Base-by-base conservation (phyloP, 2,888 invertebrate species). In the Nasonia oneida region DNA sequence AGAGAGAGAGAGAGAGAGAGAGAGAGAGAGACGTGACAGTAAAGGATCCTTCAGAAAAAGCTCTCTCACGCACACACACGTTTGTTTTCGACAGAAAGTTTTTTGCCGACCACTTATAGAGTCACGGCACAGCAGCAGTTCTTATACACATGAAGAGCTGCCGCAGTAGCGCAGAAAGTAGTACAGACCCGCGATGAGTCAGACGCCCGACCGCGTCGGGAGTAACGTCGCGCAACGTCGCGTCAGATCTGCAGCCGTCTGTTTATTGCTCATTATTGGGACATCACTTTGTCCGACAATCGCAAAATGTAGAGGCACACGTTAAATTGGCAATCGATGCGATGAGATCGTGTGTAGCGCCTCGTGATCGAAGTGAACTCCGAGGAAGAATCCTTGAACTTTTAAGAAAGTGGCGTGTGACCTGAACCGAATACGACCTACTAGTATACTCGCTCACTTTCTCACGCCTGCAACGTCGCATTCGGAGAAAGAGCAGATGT, bases 351-450 rank as follows among this genome's bases (percentile, higher is more conserved):
- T 29, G 15, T 75, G 1, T 18, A 75, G 57, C 57, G n/a, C 3
- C 67, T 29, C 29, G 50, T 50, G 57, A 81, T 39, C 57, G 15
- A 37, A 57, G 23, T 73, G 5, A 81, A 71, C 33, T 39, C 39
- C 42, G 39, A 57, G n/a, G 37, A 73, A 81, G 15, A 29, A 57
- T 71, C 71, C 80, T 81, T 81, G 71, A 81, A 57, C 80, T 57
- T 81, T 81, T 57, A 74, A 47, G 29, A 61, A 81, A 81, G 73
- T 81, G 73, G 57, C 81, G 47, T 53, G 70, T 74, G 73, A 81
- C n/a, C 39, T 33, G 71, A 12, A 53, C 70, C 8, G n/a, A 73
- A 47, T 57, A 39, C 37, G 80, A 73, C 80, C 81, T 61, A 81
- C 57, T 74, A 61, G 15, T 81, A 29, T 29, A 15, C 57, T n/a